phyloP scores from a whole-genome alignment of 2,888 invertebrate genomes.

The Sphecodes monilicornis region DNA sequence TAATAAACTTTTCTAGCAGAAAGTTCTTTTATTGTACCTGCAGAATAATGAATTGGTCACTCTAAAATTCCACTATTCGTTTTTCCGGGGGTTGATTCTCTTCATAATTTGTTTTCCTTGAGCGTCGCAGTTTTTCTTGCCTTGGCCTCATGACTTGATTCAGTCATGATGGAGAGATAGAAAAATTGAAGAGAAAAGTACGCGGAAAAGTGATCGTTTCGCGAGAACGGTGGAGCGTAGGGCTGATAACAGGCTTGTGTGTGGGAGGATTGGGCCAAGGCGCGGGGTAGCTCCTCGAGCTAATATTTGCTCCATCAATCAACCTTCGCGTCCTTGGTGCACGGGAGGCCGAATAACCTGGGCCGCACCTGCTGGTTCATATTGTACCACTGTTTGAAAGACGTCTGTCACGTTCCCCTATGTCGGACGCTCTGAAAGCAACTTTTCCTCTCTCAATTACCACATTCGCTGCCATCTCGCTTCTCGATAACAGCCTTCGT shows the following conservation, averaged over 20 bases:
- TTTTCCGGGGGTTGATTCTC: not conserved
- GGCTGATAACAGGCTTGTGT: not conserved
- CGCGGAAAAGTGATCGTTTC: not conserved
- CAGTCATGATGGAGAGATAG: not conserved
- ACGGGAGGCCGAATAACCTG: slow-evolving; percentile 34
- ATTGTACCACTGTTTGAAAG: slow-evolving; percentile 20
- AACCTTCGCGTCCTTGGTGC: slow-evolving; percentile 55
- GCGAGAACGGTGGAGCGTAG: not conserved
- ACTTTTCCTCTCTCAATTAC: not conserved
- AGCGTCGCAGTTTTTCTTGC: not conserved
- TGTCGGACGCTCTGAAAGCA: not conserved
- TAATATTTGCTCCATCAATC: slow-evolving; percentile 67
- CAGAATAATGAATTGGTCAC: not conserved
- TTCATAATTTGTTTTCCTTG: not conserved
- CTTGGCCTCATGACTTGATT: not conserved
- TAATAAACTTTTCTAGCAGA: not conserved
- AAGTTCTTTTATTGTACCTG: not conserved
- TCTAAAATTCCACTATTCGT: not conserved
- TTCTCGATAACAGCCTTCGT: not conserved
- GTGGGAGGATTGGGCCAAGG: slow-evolving; percentile 41
- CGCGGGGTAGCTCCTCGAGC: slow-evolving; percentile 38
- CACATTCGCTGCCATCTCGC: not conserved
- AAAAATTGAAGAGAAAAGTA: not conserved
- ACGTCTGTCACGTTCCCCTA: not conserved
- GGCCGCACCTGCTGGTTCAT: slow-evolving; percentile 47